Evolutionary conservation across 2,888 invertebrate genomes (phyloP).

Genomic region (Teleiodes luculella): DNA sequence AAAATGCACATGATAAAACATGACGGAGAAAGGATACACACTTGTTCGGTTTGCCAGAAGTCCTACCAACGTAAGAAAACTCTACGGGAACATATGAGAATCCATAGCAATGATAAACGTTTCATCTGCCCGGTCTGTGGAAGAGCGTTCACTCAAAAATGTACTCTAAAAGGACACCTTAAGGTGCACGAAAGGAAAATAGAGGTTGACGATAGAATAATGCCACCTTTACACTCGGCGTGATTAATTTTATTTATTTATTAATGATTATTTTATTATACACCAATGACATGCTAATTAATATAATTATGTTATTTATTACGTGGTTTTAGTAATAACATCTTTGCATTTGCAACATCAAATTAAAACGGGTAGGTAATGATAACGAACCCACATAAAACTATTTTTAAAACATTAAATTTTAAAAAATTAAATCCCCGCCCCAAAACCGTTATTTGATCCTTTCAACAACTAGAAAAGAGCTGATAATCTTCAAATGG

Average conservation of each 20-base stretch:
- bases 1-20: slow-evolving; percentile 79
- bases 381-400: too few species aligned
- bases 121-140: slow-evolving; percentile 68
- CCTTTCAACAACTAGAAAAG: too few species aligned
- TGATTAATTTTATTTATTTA: slow-evolving; percentile 12
- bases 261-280: too few species aligned
- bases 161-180: slow-evolving; percentile 66
- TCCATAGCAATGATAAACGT: slow-evolving; percentile 68
- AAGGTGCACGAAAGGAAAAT: slow-evolving; percentile 62
- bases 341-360: too few species aligned
- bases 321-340: too few species aligned
- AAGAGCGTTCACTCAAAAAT: slow-evolving; percentile 69
- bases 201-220: slow-evolving; percentile 45
- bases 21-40: slow-evolving; percentile 72
- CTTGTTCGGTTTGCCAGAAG: slow-evolving; percentile 72
- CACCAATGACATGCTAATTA: too few species aligned
- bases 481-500: too few species aligned
- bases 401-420: too few species aligned
- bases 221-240: slow-evolving; percentile 44
- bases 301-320: too few species aligned
- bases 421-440: too few species aligned
- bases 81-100: slow-evolving; percentile 62
- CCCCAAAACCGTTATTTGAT: too few species aligned
- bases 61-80: slow-evolving; percentile 70
- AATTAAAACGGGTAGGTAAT: too few species aligned